Evolutionary conservation across 2,113 vertebrate genomes (phyloP), one percentile per base, ranked within the genome.

Genomic region (Pomatorhinus ruficollis): DNA sequence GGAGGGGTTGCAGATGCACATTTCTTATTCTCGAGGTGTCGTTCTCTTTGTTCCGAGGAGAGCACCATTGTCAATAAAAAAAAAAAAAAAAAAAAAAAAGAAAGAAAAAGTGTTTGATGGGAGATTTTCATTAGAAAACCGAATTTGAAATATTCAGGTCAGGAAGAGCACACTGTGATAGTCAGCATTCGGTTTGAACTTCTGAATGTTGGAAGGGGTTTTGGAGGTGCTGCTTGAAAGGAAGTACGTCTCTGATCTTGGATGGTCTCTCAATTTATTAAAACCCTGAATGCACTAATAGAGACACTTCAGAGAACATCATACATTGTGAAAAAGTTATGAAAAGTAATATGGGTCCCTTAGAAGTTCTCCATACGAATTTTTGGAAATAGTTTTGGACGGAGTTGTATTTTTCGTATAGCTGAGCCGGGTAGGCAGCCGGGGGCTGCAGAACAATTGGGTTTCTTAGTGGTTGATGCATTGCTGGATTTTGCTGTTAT

Each of bases 111-210:
- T 90, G 59, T 82, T 94, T 87, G 91, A 85, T 93, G 83, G 92
- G 83, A 83, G 94, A 90, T 96, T 94, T 95, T 54, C 78, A 95
- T 97, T 96, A 88, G 50, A 54, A 56, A 95, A 71, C 28, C 12
- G 49, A 83, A 81, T 97, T 83, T 77, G 76, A 95, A 91, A 95
- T 89, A 96, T 94, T 94, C 93, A 95, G 97, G 83, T 94, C 83
- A 94, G 95, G 80, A 77, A 19, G 54, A 95, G 53, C 40, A 85
- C 76, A 71, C 83, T 95, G 85, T 91, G 89, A 23, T 93, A 92
- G 91, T 93, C 95, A 94, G 66, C 74, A 63, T 97, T 97, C 53
- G 9, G 61, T 80, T 66, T 93, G 72, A 54, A 61, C 93, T 93
- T 97, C 90, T 70, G 60, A 95, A 90, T 31, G 20, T 86, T 65